Conservation (phyloP, 2,797 vertebrate species). For the Ambastaia sidthimunki region DNA sequence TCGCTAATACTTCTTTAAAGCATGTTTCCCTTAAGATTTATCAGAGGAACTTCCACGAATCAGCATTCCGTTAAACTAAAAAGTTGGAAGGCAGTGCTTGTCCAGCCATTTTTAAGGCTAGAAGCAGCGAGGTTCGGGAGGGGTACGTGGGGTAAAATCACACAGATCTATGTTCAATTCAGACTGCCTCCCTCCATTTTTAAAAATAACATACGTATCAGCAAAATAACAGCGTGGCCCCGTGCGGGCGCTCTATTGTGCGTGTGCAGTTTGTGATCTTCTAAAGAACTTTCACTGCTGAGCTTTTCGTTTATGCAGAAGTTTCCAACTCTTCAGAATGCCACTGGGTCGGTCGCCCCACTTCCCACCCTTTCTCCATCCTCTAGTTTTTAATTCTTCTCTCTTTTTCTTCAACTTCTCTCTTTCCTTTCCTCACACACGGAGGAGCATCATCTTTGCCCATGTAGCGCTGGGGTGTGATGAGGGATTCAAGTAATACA, state of each 20-base stretch:
- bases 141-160: conserved; percentile 61
- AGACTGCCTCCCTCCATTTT: conserved; percentile 64
- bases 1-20: conserved; percentile 65
- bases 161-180: conserved; percentile 59
- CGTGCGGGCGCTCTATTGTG: conserved; percentile 42
- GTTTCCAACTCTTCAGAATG: conserved; percentile 64
- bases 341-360: conserved; percentile 34
- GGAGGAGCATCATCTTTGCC: conserved; percentile 72
- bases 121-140: conserved; percentile 26
- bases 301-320: conserved; percentile 69
- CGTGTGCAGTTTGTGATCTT: conserved; percentile 49
- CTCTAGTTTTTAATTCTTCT: conserved; percentile 46
- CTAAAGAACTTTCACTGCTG: conserved; percentile 65
- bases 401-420: conserved; percentile 49
- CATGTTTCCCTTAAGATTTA: conserved; percentile 63
- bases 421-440: conserved; percentile 61
- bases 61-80: conserved; percentile 67
- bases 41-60: conserved; percentile 72
- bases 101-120: conserved; percentile 49
- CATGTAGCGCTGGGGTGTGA: conserved; percentile 67
- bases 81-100: conserved; percentile 57
- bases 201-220: conserved; percentile 58
- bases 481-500: conserved; percentile 76
- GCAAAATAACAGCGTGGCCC: conserved; percentile 60
- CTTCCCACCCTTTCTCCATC: conserved; percentile 26